These are phyloP conservation scores for Noctua janthina DNA, from an alignment of 2,888 invertebrate genomes.

Conservation along the genomic window DNA sequence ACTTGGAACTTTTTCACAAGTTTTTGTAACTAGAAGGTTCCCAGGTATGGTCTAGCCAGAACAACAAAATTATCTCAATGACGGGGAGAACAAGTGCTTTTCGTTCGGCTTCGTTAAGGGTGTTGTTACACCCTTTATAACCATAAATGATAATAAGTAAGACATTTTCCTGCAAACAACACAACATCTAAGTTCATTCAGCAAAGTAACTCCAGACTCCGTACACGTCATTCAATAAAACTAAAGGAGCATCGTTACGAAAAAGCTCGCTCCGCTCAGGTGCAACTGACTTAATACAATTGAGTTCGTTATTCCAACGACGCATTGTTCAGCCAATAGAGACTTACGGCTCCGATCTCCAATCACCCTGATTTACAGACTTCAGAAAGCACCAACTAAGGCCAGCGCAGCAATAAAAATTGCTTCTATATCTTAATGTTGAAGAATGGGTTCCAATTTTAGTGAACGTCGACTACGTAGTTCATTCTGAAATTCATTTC, in stretches of 20 bases:
- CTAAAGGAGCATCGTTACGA: conserved; percentile 62
- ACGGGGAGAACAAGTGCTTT: no score
- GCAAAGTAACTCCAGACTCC: conserved; percentile 25
- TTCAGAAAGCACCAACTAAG: conserved; percentile 71
- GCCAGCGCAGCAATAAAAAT: conserved; percentile 59
- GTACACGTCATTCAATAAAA: conserved; percentile 59
- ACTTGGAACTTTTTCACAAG: no score
- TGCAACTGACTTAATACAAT: conserved; percentile 81
- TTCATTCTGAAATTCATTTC: conserved; percentile 19
- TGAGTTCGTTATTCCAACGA: conserved; percentile 82
- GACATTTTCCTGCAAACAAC: not conserved
- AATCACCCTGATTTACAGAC: conserved; percentile 80
- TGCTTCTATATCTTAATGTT: conserved; percentile 46
- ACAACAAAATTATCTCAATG: no score
- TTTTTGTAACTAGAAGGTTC: no score
- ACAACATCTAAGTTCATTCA: conserved; percentile 12
- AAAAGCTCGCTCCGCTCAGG: conserved; percentile 68
- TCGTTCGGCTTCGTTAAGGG: no score
- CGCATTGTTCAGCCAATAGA: conserved; percentile 78
- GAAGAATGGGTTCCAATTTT: conserved; percentile 43
- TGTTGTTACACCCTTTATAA: no score
- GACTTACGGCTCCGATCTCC: conserved; percentile 75
- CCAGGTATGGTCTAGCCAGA: no score
- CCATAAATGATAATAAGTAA: not conserved
- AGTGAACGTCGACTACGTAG: conserved; percentile 16